Evolutionary conservation across 2,113 vertebrate species (phyloP).

Genomic region (Megaceryle maxima): DNA sequence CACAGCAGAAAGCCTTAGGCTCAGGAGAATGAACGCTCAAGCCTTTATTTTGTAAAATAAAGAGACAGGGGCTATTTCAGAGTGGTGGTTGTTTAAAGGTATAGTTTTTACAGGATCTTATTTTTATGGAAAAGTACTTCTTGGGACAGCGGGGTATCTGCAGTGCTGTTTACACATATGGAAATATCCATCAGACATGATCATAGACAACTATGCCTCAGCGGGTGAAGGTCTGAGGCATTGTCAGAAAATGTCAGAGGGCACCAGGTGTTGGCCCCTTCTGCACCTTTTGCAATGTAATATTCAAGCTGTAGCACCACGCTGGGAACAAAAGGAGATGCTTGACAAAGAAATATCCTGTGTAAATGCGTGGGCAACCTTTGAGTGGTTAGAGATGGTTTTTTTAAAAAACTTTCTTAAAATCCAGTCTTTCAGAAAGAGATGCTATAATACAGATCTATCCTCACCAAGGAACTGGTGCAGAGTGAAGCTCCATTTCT

Average conservation of each 20-base stretch:
- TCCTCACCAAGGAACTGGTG: neutral
- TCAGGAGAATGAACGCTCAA: neutral
- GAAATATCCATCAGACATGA: neutral
- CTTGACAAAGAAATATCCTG: neutral
- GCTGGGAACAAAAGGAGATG: neutral
- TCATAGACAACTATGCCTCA: neutral
- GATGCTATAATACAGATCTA: neutral
- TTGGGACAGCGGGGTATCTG: neutral
- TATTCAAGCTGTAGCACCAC: neutral
- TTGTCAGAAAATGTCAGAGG: neutral
- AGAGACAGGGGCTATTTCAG: neutral
- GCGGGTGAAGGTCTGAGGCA: neutral
- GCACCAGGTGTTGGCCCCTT: neutral
- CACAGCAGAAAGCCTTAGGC: neutral
- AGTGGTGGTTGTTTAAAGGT: neutral
- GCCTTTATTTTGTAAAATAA: slow-evolving; percentile 15
- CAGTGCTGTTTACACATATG: neutral
- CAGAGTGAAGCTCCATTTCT: neutral
- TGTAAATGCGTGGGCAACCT: neutral
- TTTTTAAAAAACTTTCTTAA: neutral
- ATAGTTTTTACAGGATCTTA: neutral
- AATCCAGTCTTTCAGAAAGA: neutral
- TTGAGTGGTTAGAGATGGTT: neutral
- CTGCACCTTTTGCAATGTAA: neutral
- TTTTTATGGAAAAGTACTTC: neutral